Conservation (phyloP, 2,888 invertebrate species). For the Norana najaformis region DNA sequence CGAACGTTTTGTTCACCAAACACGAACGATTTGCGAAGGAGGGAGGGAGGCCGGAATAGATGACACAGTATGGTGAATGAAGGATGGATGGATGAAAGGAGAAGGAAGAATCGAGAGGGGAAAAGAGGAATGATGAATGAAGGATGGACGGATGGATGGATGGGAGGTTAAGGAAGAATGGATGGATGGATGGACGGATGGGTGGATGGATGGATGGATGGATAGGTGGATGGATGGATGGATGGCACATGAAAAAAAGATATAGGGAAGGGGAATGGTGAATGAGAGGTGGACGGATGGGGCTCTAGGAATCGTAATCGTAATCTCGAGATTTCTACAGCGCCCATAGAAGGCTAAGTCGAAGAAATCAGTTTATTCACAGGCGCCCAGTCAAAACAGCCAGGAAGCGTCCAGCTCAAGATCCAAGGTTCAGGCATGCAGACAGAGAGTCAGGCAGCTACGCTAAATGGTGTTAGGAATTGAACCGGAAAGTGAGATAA, state of each 20-base stretch:
- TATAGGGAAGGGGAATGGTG: not conserved
- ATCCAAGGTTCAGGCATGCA: too few species aligned
- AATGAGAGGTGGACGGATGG: not conserved
- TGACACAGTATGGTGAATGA: not conserved
- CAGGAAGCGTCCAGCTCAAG: too few species aligned
- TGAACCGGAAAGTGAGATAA: too few species aligned
- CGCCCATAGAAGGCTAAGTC: too few species aligned
- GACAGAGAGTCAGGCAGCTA: too few species aligned
- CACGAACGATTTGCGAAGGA: not conserved
- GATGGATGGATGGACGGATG: not conserved
- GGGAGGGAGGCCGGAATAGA: not conserved
- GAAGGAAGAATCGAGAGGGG: not conserved
- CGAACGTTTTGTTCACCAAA: not conserved
- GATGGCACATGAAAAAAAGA: not conserved
- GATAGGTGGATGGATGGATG: not conserved
- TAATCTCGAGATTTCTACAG: too few species aligned
- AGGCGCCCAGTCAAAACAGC: too few species aligned
- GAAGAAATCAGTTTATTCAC: too few species aligned
- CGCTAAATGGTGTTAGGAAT: too few species aligned
- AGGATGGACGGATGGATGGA: not conserved
- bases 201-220: not conserved
- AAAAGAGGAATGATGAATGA: too few species aligned
- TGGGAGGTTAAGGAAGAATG: not conserved
- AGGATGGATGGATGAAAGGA: not conserved
- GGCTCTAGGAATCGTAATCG: too few species aligned